Conservation (phyloP, 2,113 vertebrate genomes). For the Aramus guarauna region DNA sequence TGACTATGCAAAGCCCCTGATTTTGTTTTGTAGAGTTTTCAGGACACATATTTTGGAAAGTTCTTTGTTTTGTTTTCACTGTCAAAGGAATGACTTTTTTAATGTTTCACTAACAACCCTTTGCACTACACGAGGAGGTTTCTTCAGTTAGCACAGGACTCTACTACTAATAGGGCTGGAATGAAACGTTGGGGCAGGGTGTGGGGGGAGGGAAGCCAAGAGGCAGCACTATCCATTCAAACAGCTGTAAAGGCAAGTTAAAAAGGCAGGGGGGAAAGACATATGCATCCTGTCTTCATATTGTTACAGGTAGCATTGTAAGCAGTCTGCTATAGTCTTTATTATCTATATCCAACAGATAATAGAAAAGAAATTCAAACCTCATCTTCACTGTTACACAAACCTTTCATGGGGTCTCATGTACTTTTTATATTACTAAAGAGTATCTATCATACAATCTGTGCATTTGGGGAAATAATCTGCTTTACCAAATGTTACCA, state of each 20-base stretch:
- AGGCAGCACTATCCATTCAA: not conserved
- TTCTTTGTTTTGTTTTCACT: not conserved
- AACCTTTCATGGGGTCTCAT: not conserved
- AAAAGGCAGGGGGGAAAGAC: not conserved
- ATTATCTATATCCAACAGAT: not conserved
- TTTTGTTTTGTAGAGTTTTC: not conserved
- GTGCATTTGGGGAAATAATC: not conserved
- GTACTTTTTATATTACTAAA: not conserved
- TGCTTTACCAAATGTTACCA: not conserved
- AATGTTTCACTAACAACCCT: not conserved
- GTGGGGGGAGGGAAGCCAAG: fast-evolving
- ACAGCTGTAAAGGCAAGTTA: not conserved
- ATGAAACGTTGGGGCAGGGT: not conserved
- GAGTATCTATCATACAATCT: not conserved
- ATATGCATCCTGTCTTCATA: not conserved
- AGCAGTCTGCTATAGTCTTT: not conserved
- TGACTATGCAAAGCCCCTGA: not conserved
- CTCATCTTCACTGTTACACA: not conserved
- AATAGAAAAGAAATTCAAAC: not conserved
- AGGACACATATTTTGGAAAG: not conserved
- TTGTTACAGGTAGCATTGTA: not conserved
- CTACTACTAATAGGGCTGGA: not conserved
- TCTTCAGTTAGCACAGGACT: not conserved
- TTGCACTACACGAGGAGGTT: not conserved
- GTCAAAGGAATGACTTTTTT: not conserved